Conservation (phyloP, 1,140 invertebrate genomes). For the Galleria mellonella region DNA sequence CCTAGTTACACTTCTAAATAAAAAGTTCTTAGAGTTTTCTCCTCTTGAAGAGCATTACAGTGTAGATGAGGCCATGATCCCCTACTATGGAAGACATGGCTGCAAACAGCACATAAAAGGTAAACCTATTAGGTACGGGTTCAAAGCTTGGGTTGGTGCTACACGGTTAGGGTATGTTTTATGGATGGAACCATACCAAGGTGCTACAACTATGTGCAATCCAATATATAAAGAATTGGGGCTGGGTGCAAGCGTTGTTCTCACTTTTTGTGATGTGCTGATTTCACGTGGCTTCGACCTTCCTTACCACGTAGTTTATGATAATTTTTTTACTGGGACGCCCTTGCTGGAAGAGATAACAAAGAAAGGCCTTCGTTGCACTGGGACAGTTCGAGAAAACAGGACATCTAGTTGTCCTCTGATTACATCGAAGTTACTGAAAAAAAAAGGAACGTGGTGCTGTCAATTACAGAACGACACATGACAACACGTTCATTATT, state of each 20-base stretch:
- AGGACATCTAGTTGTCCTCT: constrained; percentile 36
- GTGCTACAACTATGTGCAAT: constrained; percentile 31
- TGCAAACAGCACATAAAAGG: too few relatives aligned
- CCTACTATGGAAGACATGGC: constrained; percentile 69
- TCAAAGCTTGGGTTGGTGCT: constrained; percentile 58
- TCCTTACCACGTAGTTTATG: constrained; percentile 33
- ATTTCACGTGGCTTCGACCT: constrained; percentile 29
- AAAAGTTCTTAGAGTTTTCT: too few relatives aligned
- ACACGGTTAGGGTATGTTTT: constrained; percentile 39
- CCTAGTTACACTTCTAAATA: too few relatives aligned
- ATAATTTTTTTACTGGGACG: constrained; percentile 36
- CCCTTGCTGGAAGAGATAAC: constrained; percentile 36
- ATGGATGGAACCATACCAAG: constrained; percentile 41
- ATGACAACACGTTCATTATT: too few relatives aligned
- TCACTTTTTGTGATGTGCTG: constrained; percentile 31
- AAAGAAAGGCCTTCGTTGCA: constrained; percentile 30
- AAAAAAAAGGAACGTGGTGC: constrained; percentile 42
- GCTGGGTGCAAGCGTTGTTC: constrained; percentile 34
- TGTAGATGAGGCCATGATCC: constrained; percentile 72
- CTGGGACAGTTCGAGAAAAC: constrained; percentile 41
- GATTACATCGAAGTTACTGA: constrained; percentile 31
- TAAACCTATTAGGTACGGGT: constrained; percentile 68
- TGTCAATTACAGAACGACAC: constrained; percentile 35
- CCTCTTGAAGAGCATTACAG: constrained; percentile 46
- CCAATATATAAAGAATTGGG: constrained; percentile 37